These are phyloP conservation scores for Alosa alosa DNA, from an alignment of 2,113 vertebrate genomes.

Conservation along the genomic window DNA sequence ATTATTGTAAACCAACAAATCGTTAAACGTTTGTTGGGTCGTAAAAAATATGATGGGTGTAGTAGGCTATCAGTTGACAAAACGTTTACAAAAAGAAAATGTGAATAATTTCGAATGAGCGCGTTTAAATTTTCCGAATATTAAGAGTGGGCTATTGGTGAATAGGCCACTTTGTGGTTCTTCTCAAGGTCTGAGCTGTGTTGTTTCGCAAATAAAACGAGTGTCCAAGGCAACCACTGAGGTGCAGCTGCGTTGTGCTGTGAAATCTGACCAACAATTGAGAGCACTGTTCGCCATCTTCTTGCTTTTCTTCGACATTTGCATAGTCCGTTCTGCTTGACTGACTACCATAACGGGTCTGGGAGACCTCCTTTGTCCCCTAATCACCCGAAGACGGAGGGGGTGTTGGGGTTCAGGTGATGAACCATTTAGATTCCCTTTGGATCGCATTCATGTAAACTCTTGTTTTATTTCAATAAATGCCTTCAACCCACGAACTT, in stretches of 20 bases:
- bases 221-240: slow-evolving; percentile 42
- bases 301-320: slow-evolving; percentile 76
- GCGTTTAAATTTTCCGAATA: background rate
- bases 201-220: slow-evolving; percentile 30
- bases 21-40: background rate
- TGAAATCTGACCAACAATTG: slow-evolving; percentile 79
- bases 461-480: slow-evolving; percentile 8
- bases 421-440: slow-evolving; percentile 52
- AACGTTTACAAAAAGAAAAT: background rate
- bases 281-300: slow-evolving; percentile 74
- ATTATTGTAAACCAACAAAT: background rate
- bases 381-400: slow-evolving; percentile 76
- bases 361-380: slow-evolving; percentile 76
- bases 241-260: slow-evolving; percentile 80
- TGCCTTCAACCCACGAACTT: background rate
- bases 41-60: background rate
- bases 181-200: background rate
- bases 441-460: slow-evolving; percentile 62
- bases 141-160: background rate
- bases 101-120: background rate
- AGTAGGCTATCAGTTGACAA: background rate
- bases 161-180: background rate
- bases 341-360: slow-evolving; percentile 70
- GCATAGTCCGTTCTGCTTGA: slow-evolving; percentile 86
- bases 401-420: slow-evolving; percentile 79